phyloP scores from a whole-genome alignment of 2,888 invertebrate genomes.

The Cephus runcator region DNA sequence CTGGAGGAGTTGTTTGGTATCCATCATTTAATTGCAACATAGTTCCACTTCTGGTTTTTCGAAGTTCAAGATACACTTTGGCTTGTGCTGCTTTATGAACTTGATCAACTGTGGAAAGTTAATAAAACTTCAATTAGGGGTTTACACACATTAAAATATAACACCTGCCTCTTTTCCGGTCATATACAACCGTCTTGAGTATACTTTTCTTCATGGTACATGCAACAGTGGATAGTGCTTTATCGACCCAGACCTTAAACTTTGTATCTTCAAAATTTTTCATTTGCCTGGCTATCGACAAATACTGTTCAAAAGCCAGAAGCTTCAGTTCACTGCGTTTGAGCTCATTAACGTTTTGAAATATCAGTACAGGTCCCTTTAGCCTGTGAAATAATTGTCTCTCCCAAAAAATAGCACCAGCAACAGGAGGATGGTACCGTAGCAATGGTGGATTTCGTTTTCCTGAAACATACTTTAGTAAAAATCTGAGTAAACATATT shows the following conservation, averaged over 20 bases:
- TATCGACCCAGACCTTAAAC: conserved; percentile 77
- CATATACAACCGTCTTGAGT: conserved; percentile 69
- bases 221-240: conserved; percentile 73
- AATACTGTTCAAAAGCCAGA: conserved; percentile 83
- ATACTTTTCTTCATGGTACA: conserved; percentile 77
- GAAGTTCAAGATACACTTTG: background rate
- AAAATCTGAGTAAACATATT: conserved; percentile 6
- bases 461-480: conserved; percentile 64
- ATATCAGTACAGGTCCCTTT: conserved; percentile 82
- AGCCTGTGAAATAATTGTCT: conserved; percentile 81
- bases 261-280: conserved; percentile 80
- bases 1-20: conserved; percentile 7
- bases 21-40: conserved; percentile 3
- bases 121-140: background rate
- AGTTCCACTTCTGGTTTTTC: background rate
- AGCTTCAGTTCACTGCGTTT: conserved; percentile 79
- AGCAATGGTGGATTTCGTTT: conserved; percentile 76
- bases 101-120: conserved; percentile 10
- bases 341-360: conserved; percentile 79
- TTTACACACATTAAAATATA: background rate
- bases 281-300: conserved; percentile 78
- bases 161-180: conserved; percentile 33
- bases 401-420: conserved; percentile 89
- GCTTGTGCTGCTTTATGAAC: background rate
- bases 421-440: conserved; percentile 81